phyloP scores from a whole-genome alignment of 2,888 invertebrate species.

The Leucophenga montana region DNA sequence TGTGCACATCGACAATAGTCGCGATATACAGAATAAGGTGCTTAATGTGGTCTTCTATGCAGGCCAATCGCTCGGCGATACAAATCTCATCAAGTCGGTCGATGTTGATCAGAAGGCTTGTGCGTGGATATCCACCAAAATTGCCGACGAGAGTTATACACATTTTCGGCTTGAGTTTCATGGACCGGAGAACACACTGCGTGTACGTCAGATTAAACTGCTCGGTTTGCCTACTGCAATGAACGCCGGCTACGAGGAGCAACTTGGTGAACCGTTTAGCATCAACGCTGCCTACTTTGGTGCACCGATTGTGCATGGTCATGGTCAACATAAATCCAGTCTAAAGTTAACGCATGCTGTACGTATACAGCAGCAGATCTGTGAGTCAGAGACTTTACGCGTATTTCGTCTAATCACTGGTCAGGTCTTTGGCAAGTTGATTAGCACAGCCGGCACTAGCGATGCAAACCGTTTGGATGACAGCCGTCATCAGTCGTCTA shows the following conservation, averaged over 20 bases:
- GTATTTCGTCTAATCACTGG: slow-evolving; percentile 91
- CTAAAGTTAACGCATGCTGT: slow-evolving; percentile 68
- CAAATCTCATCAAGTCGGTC: slow-evolving; percentile 84
- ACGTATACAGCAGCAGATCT: slow-evolving; percentile 86
- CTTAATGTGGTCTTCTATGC: slow-evolving; percentile 88
- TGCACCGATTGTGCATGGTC: background rate
- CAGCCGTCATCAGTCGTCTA: slow-evolving; percentile 45
- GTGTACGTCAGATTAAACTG: slow-evolving; percentile 87
- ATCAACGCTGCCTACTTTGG: slow-evolving; percentile 2
- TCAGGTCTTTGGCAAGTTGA: slow-evolving; percentile 91
- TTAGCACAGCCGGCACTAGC: slow-evolving; percentile 74
- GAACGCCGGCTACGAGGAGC: slow-evolving; percentile 48
- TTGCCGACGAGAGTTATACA: slow-evolving; percentile 78
- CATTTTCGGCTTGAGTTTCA: slow-evolving; percentile 88
- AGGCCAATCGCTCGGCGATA: slow-evolving; percentile 86
- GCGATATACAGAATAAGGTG: slow-evolving; percentile 95
- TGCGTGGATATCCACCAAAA: slow-evolving; percentile 92
- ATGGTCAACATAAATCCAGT: slow-evolving; percentile 53
- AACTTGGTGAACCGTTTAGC: slow-evolving; percentile 41
- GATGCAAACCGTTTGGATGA: slow-evolving; percentile 42
- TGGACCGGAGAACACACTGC: slow-evolving; percentile 91
- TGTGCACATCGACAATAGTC: slow-evolving; percentile 94
- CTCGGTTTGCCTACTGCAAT: slow-evolving; percentile 76
- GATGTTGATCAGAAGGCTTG: slow-evolving; percentile 89
- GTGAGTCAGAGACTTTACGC: slow-evolving; percentile 91